Percentiles rank a stretch among this genome's conserved stretches.
These are phyloP conservation scores for Ascidia mentula DNA, from an alignment of 23 tunicate genomes.

Conservation along the genomic window DNA sequence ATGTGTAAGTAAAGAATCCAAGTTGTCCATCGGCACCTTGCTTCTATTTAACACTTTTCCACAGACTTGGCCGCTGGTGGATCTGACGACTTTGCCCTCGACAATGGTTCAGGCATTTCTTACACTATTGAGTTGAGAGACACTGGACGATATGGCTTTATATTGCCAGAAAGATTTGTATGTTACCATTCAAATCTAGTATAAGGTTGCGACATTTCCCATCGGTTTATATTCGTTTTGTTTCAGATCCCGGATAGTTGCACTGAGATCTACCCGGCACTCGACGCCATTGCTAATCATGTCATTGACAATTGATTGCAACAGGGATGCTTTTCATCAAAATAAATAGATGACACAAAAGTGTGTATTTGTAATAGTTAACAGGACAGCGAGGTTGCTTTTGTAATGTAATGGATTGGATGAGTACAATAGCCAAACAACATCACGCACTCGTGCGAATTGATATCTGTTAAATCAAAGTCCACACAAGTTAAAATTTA, in stretches of 20 bases:
- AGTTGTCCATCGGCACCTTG: neutral
- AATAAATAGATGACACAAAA: too few species aligned
- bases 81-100: conserved; percentile 86
- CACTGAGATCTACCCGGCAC: conserved; percentile 6
- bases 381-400: too few species aligned
- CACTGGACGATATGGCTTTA: conserved; percentile 78
- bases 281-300: conserved; percentile 19
- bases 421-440: too few species aligned
- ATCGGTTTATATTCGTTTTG: neutral
- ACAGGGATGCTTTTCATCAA: too few species aligned
- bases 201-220: neutral
- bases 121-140: conserved; percentile 94
- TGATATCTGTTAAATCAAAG: too few species aligned
- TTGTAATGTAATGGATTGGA: too few species aligned
- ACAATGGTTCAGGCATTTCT: conserved; percentile 37
- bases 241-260: conserved; percentile 5
- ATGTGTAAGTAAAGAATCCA: conserved; percentile 4
- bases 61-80: conserved; percentile 96
- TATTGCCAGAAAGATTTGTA: conserved; percentile 74
- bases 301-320: neutral
- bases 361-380: too few species aligned
- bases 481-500: too few species aligned
- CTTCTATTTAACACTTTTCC: neutral
- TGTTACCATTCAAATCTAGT: neutral
- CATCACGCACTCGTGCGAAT: too few species aligned